Percentiles rank a stretch among this genome's conserved stretches.
Conservation (phyloP, 2,113 vertebrate species). For the Micromys minutus region DNA sequence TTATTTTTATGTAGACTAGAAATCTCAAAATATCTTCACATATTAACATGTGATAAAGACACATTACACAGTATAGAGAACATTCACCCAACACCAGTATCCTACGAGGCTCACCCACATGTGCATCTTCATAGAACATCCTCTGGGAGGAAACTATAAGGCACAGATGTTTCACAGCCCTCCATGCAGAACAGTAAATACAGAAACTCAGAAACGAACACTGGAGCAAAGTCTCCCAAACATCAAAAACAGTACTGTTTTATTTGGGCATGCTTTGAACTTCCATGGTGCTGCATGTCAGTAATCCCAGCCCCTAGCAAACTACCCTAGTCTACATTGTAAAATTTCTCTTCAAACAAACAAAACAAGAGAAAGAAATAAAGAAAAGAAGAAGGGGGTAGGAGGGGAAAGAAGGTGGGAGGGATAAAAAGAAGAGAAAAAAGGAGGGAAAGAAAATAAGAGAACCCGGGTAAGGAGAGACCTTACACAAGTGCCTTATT, state of each 20-base stretch:
- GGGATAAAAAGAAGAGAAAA: not conserved
- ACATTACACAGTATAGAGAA: not conserved
- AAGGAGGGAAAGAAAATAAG: not conserved
- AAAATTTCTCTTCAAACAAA: not conserved
- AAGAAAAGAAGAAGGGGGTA: not conserved
- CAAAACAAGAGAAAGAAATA: not conserved
- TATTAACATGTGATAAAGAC: not conserved
- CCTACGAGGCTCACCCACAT: not conserved
- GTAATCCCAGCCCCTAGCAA: not conserved
- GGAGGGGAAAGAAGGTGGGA: not conserved
- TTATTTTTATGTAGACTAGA: not conserved
- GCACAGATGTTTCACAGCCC: not conserved
- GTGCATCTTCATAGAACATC: not conserved
- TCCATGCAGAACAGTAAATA: not conserved
- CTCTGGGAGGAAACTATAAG: not conserved
- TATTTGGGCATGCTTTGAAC: not conserved
- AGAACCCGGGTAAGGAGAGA: not conserved
- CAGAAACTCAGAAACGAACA: not conserved
- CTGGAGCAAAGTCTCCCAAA: not conserved
- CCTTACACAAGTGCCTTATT: not conserved
- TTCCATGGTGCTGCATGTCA: not conserved
- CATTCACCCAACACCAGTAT: rapidly evolving
- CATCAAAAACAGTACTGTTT: not conserved
- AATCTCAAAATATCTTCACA: not conserved
- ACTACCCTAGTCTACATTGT: not conserved